phyloP scores from a whole-genome alignment of 2,797 vertebrate genomes.

The Lepidocolaptes lacrymiger region DNA sequence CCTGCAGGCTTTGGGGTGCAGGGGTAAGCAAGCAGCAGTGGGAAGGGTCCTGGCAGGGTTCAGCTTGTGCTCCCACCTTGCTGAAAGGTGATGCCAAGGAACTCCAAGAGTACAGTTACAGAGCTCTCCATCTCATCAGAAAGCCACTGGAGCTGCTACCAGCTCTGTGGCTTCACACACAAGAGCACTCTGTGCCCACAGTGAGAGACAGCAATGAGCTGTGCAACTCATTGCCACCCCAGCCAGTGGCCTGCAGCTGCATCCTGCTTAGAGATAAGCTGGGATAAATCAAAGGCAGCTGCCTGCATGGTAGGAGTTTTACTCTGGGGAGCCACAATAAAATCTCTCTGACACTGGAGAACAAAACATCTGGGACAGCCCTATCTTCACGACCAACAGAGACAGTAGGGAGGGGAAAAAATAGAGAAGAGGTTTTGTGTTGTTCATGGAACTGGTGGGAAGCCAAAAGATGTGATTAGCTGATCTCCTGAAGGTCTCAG shows the following conservation, averaged over 20 bases:
- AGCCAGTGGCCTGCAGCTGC: neutral
- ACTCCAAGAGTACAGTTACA: neutral
- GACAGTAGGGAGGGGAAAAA: neutral
- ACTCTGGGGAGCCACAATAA: neutral
- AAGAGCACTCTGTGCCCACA: neutral
- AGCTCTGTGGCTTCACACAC: neutral
- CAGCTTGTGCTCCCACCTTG: neutral
- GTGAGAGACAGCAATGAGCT: rapidly evolving
- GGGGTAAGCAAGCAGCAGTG: neutral
- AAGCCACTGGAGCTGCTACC: neutral
- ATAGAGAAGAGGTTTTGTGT: neutral
- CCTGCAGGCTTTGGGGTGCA: neutral
- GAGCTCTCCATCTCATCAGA: neutral
- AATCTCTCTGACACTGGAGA: neutral
- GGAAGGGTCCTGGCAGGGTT: neutral
- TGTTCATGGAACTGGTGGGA: neutral
- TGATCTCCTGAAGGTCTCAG: neutral
- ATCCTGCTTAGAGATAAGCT: neutral
- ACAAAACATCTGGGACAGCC: neutral
- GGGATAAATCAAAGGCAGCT: neutral
- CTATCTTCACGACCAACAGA: neutral
- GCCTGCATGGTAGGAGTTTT: neutral
- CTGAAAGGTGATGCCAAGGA: neutral
- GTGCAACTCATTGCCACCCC: neutral
- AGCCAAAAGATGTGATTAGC: neutral